Evolutionary conservation across 2,113 vertebrate species (phyloP), one percentile per base, ranked within the genome.

Genomic region (Dasyurus viverrinus): DNA sequence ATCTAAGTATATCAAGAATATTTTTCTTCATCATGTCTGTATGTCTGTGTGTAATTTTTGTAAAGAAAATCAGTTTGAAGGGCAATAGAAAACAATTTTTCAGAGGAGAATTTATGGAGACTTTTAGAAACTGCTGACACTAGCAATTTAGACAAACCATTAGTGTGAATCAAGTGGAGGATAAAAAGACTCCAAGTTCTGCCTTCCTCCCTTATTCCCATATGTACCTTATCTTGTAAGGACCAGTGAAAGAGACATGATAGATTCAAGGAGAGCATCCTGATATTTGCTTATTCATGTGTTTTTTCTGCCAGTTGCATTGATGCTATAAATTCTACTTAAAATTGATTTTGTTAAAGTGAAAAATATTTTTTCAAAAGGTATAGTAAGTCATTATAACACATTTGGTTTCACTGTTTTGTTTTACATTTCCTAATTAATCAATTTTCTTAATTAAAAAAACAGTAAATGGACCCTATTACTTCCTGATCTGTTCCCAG

Each of bases 101-200:
- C n/a, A 84, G 68, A 84, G n/a, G 68, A 84, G 25, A 91, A 93
- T 91, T 30, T 42, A 53, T 84, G 53, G 52, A 89, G 6, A 27
- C 48, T 90, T n/a, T 54, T 53, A 95, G 60, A 92, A 92, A 60
- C 36, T 53, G 4, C 27, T 93, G 53, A 92, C 30, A 92, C 11
- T 95, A 30, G 26, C 91, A 94, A n/a, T 92, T 89, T 52, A 57
- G 14, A 90, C 55, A 60, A 89, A 50, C 23, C 54, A 89, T 53
- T 50, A 42, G 89, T 89, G 12, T 50, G 55, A 92, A 60, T 10
- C 92, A 90, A 92, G 48, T 11, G 14, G 90, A 89, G 2, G 54
- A 89, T 68, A 42, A 36, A 91, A 95, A 93, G 54, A 11, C 42
- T 93, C 16, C n/a, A 91, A 36, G 46, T 90, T 57, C 24, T 52